A percentile compares a stretch with the other conserved stretches of the same genome.
phyloP scores from a whole-genome alignment of 2,888 invertebrate genomes.

The Agriopis aurantiaria region DNA sequence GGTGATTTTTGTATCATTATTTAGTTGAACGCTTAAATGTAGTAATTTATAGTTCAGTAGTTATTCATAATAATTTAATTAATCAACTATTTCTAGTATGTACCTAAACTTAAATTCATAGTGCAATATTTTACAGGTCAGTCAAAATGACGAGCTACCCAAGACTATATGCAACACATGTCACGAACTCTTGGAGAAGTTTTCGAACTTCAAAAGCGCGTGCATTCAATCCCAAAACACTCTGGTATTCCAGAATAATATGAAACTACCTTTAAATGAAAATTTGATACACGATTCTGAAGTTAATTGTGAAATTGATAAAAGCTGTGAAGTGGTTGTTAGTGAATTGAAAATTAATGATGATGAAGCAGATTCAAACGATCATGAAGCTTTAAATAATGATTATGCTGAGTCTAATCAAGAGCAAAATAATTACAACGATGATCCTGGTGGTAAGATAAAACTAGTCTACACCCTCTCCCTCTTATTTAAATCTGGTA shows the following conservation, averaged over 20 bases:
- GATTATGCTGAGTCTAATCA: not conserved
- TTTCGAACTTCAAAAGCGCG: constrained; percentile 71
- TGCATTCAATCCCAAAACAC: constrained; percentile 73
- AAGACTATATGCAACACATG: constrained; percentile 73
- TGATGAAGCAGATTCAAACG: constrained; percentile 28
- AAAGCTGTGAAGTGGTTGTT: constrained; percentile 21
- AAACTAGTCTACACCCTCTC: not conserved
- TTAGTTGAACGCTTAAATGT: no score
- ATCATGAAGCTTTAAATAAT: constrained; percentile 4
- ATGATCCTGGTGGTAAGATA: constrained; percentile 15
- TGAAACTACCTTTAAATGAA: constrained; percentile 46
- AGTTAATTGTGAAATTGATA: constrained; percentile 18
- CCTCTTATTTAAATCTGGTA: no score
- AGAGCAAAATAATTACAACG: not conserved
- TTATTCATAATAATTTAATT: no score
- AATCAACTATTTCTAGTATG: no score
- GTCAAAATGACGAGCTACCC: constrained; percentile 66
- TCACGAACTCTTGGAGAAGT: constrained; percentile 65
- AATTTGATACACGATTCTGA: constrained; percentile 5
- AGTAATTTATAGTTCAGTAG: no score
- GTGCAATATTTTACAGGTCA: constrained; percentile 57
- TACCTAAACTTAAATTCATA: not conserved
- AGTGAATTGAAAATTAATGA: constrained; percentile 39
- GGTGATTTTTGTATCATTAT: no score
- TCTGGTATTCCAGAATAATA: constrained; percentile 52